Percentiles rank a stretch among this genome's conserved stretches.
Conservation (phyloP, 2,113 vertebrate species). For the Scalopus aquaticus region DNA sequence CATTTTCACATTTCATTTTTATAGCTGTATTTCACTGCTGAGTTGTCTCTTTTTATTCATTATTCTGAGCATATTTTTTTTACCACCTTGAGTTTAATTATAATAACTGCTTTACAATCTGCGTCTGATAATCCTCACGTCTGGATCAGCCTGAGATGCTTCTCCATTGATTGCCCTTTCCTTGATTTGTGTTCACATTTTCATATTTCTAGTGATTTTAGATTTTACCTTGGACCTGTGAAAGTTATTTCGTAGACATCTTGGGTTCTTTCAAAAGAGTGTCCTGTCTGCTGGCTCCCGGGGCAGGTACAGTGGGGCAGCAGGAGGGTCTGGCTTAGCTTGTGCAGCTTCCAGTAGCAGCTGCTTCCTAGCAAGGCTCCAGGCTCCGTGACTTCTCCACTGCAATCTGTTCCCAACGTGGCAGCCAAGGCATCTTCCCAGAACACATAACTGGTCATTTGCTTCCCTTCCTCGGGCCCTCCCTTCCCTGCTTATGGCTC, state of each 20-base stretch:
- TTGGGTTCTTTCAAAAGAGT: background rate
- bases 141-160: background rate
- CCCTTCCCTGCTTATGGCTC: background rate
- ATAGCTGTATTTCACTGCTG: background rate
- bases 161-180: background rate
- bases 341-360: background rate
- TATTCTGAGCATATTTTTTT: background rate
- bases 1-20: background rate
- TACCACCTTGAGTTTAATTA: background rate
- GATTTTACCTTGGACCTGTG: background rate
- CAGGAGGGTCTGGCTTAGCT: accelerated
- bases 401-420: background rate
- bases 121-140: background rate
- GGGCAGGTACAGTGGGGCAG: background rate
- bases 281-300: background rate
- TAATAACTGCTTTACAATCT: background rate
- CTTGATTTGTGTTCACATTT: background rate
- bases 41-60: background rate
- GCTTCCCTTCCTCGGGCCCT: background rate
- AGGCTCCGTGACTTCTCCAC: background rate
- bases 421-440: background rate
- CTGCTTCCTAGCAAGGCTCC: background rate
- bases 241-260: background rate
- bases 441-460: background rate
- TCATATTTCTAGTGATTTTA: background rate